Evolutionary conservation across 1,140 invertebrate species (phyloP).

Genomic region (Apolygus lucorum): DNA sequence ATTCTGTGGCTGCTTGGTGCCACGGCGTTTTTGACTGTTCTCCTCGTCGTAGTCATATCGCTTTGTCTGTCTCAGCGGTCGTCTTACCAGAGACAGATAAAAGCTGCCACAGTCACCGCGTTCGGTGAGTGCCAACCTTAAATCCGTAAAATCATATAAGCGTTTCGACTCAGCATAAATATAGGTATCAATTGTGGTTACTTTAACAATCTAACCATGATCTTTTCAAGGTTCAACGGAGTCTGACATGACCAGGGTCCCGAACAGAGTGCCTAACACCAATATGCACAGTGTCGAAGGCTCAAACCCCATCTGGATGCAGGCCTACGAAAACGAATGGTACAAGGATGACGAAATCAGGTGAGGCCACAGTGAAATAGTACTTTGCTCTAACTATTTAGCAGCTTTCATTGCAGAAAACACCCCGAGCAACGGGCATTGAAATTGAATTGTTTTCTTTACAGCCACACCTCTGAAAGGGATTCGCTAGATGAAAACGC

Average conservation of each 20-base stretch:
- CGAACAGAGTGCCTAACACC: slow-evolving; percentile 78
- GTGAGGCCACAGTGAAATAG: slow-evolving; percentile 40
- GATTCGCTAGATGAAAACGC: slow-evolving; percentile 85
- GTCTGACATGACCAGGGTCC: slow-evolving; percentile 57
- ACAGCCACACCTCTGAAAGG: slow-evolving; percentile 61
- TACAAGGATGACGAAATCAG: slow-evolving; percentile 71
- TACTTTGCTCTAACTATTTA: neutral
- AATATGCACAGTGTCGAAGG: slow-evolving; percentile 90
- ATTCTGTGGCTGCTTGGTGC: slow-evolving; percentile 69
- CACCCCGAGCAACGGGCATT: slow-evolving; percentile 21
- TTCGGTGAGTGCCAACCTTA: slow-evolving; percentile 71
- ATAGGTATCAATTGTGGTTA: too few relatives aligned
- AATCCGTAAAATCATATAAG: too few relatives aligned
- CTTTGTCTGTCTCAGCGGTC: slow-evolving; percentile 73
- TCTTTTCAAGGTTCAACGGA: slow-evolving; percentile 47
- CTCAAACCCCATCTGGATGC: slow-evolving; percentile 91
- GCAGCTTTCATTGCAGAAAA: too few relatives aligned
- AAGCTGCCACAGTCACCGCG: slow-evolving; percentile 84
- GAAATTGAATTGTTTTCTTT: slow-evolving; percentile 30
- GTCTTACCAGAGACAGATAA: slow-evolving; percentile 75
- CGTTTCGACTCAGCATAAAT: too few relatives aligned
- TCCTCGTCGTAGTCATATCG: slow-evolving; percentile 67
- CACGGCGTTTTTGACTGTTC: slow-evolving; percentile 63
- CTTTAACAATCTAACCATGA: too few relatives aligned
- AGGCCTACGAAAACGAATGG: slow-evolving; percentile 90